Evolutionary conservation across 2,888 invertebrate species (phyloP).

Genomic region (Trachelus troglodyta): DNA sequence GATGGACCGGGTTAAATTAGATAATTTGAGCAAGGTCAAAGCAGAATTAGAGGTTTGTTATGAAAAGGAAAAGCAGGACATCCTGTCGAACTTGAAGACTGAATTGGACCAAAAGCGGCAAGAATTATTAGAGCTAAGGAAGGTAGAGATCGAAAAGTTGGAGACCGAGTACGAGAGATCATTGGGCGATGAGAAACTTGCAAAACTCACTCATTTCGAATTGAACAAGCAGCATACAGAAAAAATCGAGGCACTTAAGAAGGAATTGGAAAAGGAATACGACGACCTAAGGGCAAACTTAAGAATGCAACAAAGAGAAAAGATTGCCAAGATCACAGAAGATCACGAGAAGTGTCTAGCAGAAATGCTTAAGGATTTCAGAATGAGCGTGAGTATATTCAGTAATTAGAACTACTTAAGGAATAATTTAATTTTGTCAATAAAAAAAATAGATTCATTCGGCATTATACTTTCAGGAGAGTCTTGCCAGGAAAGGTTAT

Average conservation of each 20-base stretch:
- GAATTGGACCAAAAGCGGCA: constrained; percentile 68
- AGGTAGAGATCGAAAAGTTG: constrained; percentile 68
- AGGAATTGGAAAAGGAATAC: constrained; percentile 63
- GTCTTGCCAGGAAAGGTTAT: constrained; percentile 76
- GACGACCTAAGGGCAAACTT: constrained; percentile 55
- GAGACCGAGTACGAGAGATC: constrained; percentile 68
- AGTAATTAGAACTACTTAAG: background rate
- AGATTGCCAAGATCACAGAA: constrained; percentile 60
- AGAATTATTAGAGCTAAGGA: constrained; percentile 66
- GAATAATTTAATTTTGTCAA: background rate
- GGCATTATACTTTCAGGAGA: constrained; percentile 69
- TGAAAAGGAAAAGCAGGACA: constrained; percentile 63
- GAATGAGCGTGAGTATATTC: constrained; percentile 70
- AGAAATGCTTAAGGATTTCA: constrained; percentile 68
- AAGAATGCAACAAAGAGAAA: constrained; percentile 54
- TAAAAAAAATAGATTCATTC: background rate
- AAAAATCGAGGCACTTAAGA: constrained; percentile 72
- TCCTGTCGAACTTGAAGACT: constrained; percentile 65
- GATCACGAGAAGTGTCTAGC: constrained; percentile 62
- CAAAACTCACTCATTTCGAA: constrained; percentile 53
- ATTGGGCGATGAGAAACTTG: constrained; percentile 58
- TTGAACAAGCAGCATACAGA: constrained; percentile 67
- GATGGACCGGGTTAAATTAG: constrained; percentile 52
- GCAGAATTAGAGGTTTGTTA: constrained; percentile 59
- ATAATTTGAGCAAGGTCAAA: constrained; percentile 55